Conservation (phyloP, 2,113 vertebrate genomes). For the Pitta sordida region DNA sequence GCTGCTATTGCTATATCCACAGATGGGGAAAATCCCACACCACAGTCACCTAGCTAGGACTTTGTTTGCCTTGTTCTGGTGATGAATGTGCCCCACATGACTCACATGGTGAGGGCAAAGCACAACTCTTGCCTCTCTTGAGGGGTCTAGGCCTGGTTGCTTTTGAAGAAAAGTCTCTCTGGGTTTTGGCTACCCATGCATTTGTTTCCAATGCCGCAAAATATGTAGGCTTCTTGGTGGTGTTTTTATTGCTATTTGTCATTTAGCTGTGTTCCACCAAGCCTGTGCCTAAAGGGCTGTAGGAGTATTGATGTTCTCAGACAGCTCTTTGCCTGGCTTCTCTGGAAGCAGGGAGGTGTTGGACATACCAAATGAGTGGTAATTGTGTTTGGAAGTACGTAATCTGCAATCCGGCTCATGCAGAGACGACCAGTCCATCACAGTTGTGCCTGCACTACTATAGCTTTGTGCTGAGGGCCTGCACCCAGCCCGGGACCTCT, state of each 20-base stretch:
- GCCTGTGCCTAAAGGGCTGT: background rate
- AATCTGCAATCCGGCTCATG: fast-evolving
- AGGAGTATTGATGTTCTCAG: background rate
- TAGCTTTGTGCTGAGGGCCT: background rate
- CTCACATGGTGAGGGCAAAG: background rate
- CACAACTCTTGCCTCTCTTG: background rate
- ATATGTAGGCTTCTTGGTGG: background rate
- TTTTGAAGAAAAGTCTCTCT: background rate
- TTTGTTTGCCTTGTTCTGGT: background rate
- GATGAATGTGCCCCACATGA: fast-evolving
- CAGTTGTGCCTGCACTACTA: background rate
- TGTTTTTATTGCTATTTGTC: background rate
- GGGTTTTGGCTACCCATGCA: background rate
- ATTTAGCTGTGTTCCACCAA: background rate
- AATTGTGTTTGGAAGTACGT: background rate
- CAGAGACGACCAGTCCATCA: background rate
- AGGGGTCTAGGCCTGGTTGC: background rate
- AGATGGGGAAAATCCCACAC: fast-evolving
- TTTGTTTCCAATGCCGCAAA: background rate
- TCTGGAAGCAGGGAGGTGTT: background rate
- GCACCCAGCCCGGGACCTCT: background rate
- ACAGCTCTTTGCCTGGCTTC: background rate
- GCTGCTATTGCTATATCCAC: fast-evolving
- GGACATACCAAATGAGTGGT: background rate
- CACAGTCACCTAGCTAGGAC: background rate